Percentiles rank a stretch among this genome's conserved stretches.
Evolutionary conservation across 2,113 vertebrate genomes (phyloP).

Genomic region (Artemisiospiza belli): DNA sequence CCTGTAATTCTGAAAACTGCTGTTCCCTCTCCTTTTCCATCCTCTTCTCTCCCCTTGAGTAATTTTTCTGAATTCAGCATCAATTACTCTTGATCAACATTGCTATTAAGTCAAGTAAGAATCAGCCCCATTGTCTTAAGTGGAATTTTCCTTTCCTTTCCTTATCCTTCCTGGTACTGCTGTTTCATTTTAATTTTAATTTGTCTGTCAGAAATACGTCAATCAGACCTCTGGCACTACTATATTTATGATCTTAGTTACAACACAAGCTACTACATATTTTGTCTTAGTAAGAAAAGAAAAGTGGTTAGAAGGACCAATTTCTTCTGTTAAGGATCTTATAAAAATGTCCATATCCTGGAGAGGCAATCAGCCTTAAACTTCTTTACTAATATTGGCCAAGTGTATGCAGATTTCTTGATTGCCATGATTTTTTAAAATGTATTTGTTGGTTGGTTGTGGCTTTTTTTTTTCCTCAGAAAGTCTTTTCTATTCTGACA

Average conservation of each 20-base stretch:
- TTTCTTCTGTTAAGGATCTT: not conserved
- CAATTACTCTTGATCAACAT: not conserved
- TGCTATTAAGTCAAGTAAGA: not conserved
- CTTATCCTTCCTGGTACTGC: not conserved
- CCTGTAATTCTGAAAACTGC: not conserved
- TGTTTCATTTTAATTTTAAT: slow-evolving; percentile 3
- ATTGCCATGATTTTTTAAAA: accelerated
- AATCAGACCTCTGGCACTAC: not conserved
- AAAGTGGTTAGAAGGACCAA: not conserved
- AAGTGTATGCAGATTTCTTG: not conserved
- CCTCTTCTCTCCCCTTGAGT: not conserved
- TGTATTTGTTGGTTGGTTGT: not conserved
- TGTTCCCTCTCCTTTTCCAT: not conserved
- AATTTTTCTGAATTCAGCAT: not conserved
- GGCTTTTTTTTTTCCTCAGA: not conserved
- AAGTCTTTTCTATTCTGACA: not conserved
- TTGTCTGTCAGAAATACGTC: not conserved
- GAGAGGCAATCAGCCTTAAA: not conserved
- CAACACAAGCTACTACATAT: not conserved
- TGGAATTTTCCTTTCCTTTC: slow-evolving; percentile 38
- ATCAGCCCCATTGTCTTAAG: not conserved
- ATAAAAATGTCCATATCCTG: not conserved
- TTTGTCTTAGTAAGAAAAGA: not conserved
- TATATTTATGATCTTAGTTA: not conserved
- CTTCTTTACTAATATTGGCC: not conserved